These are phyloP conservation scores for Thalpophila matura DNA, from an alignment of 2,888 invertebrate species.

Conservation along the genomic window DNA sequence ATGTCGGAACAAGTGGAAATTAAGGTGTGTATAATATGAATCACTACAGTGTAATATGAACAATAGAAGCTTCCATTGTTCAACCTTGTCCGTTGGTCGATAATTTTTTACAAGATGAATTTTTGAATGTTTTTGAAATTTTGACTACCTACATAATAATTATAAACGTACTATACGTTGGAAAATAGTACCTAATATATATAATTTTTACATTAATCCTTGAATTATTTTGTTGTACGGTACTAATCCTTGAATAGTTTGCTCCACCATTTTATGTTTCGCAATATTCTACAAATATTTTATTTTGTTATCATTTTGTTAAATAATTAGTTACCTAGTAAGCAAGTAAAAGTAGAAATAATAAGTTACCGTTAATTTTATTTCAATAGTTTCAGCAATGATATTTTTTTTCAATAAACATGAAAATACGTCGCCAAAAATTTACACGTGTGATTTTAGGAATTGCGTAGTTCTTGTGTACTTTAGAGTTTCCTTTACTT, in stretches of 20 bases:
- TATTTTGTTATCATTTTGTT: too few species aligned
- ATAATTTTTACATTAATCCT: too few species aligned
- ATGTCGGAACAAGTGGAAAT: constrained; percentile 82
- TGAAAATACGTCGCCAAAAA: not conserved
- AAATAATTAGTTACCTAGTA: too few species aligned
- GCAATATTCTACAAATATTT: constrained; percentile 49
- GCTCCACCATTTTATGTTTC: constrained; percentile 73
- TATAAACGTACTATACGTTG: too few species aligned
- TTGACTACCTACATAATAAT: not conserved
- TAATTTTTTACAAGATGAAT: constrained; percentile 57
- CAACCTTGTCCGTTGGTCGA: constrained; percentile 78
- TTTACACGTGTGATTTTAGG: constrained; percentile 52
- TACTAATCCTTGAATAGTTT: too few species aligned
- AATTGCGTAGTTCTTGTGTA: constrained; percentile 35
- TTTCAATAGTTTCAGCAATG: not conserved
- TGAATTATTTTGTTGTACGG: constrained; percentile 16
- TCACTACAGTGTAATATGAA: constrained; percentile 34
- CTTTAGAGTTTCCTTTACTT: not conserved
- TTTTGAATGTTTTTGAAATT: not conserved
- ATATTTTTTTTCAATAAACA: not conserved
- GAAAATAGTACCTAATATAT: too few species aligned
- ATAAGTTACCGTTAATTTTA: not conserved
- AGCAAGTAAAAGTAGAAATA: not conserved
- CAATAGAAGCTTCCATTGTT: constrained; percentile 77
- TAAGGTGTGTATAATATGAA: constrained; percentile 75